phyloP scores from a whole-genome alignment of 2,888 invertebrate genomes.

The Lordiphosa andalusiaca region DNA sequence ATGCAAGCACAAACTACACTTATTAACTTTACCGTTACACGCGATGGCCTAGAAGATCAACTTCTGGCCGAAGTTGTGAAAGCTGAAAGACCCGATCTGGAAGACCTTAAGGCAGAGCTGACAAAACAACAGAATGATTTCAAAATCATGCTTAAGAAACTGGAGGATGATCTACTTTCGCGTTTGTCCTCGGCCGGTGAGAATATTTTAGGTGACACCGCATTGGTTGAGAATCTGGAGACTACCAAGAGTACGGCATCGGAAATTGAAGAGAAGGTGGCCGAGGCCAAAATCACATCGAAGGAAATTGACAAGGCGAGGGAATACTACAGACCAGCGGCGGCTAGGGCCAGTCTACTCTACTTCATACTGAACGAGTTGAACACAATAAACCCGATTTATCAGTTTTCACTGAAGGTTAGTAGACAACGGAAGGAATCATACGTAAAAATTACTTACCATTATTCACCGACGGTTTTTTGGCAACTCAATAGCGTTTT shows the following conservation, averaged over 20 bases:
- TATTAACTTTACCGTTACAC: slow-evolving; percentile 97
- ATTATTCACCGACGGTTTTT: no score
- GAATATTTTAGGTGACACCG: slow-evolving; percentile 96
- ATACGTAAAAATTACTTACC: no score
- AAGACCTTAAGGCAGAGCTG: slow-evolving; percentile 95
- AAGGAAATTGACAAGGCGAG: slow-evolving; percentile 95
- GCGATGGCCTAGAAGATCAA: slow-evolving; percentile 97
- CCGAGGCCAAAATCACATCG: slow-evolving; percentile 95
- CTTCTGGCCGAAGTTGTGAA: slow-evolving; percentile 97
- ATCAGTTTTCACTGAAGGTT: slow-evolving; percentile 96
- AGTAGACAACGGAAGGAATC: no score
- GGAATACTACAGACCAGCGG: slow-evolving; percentile 89
- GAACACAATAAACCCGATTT: slow-evolving; percentile 97
- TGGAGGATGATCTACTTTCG: slow-evolving; percentile 96
- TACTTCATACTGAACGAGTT: slow-evolving; percentile 98
- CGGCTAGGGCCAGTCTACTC: slow-evolving; percentile 94
- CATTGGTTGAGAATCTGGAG: slow-evolving; percentile 96
- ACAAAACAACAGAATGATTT: slow-evolving; percentile 98
- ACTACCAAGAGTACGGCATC: slow-evolving; percentile 97
- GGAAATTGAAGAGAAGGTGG: slow-evolving; percentile 95
- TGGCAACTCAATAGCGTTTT: no score
- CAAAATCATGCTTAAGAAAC: slow-evolving; percentile 94
- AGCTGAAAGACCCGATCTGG: slow-evolving; percentile 97
- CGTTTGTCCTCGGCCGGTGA: slow-evolving; percentile 94
- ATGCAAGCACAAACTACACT: slow-evolving; percentile 99